Evolutionary conservation across 2,113 vertebrate genomes (phyloP).

Genomic region (Lipophrys pholis): DNA sequence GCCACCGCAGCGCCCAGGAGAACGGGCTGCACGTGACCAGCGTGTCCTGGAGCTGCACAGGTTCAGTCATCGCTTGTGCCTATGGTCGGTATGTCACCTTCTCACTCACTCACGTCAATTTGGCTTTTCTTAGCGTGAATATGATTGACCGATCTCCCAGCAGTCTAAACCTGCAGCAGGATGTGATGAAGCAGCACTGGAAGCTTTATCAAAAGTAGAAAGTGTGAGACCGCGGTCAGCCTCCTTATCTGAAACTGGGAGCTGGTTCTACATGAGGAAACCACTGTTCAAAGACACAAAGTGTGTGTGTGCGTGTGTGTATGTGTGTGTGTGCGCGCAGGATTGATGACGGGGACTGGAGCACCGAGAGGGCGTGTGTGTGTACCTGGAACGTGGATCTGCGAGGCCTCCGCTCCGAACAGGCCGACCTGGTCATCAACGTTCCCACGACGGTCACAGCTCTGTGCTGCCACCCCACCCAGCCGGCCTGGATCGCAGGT

Average conservation of each 20-base stretch:
- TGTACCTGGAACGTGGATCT: slow-evolving; percentile 95
- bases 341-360: slow-evolving; percentile 90
- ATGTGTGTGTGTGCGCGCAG: slow-evolving; percentile 67
- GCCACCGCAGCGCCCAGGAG: slow-evolving; percentile 83
- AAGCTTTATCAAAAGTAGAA: no score
- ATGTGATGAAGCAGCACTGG: no score
- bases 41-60: slow-evolving; percentile 91
- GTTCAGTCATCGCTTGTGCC: slow-evolving; percentile 89
- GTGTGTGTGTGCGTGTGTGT: neutral
- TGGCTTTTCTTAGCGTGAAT: no score
- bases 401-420: slow-evolving; percentile 81
- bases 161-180: no score
- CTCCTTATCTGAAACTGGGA: no score
- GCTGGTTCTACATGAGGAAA: neutral
- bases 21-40: slow-evolving; percentile 88
- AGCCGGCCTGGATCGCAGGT: slow-evolving; percentile 90
- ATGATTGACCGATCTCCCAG: no score
- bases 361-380: slow-evolving; percentile 86
- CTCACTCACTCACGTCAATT: neutral
- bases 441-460: slow-evolving; percentile 85
- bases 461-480: slow-evolving; percentile 89
- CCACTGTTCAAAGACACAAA: no score
- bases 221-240: no score
- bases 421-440: slow-evolving; percentile 86
- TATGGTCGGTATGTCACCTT: slow-evolving; percentile 89